Base-by-base conservation (phyloP, 2,888 invertebrate species). In the Seira sanloemensis region DNA sequence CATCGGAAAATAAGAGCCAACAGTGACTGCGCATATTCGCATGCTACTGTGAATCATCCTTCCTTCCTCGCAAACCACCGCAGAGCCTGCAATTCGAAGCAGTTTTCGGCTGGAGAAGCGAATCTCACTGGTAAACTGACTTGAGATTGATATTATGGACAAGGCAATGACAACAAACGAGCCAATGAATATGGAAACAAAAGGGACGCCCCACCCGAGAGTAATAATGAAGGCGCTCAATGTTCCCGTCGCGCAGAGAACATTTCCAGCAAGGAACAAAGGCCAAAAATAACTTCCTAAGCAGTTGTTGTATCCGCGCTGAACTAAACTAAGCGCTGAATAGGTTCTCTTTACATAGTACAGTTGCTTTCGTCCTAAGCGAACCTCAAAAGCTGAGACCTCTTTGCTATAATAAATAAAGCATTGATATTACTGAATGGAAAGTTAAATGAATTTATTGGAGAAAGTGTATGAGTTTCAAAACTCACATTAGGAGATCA, bases 101-200 rank as follows among this genome's bases (percentile, higher is more conserved):
- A 73, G 25, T 54, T 23, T 73, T 9, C 18, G 54, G 24, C 73
- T 73, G 26, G 25, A 2, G 26, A 58, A 37, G 58, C 37, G 54
- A 23, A 73, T 73, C 5, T 24, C 26, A 7, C 73, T 26, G 5
- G 73, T 73, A 18, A 73, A 73, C 25, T 58, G 54, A 23, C 54
- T 24, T 2, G 73, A 24, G 54, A 25, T 73, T 25, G 73, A 23
- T 73, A 58, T 73, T 58, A 73, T 73, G 16, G 73, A 73, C 18
- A 58, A 0, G 18, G 73, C 54, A 2, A 73, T n/a, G n/a, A 58
- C 26, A 25, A 73, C 26, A 73, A 73, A 73, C 16, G 73, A 58
- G 5, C 73, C 73, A n/a, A 73, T 58, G 58, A 73, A 73, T 18
- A 73, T 18, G n/a, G 73, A 54, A n/a, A 73, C 26, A 58, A 73